These are phyloP conservation scores for Anastrepha obliqua DNA, from an alignment of 1,140 invertebrate species.

Conservation along the genomic window DNA sequence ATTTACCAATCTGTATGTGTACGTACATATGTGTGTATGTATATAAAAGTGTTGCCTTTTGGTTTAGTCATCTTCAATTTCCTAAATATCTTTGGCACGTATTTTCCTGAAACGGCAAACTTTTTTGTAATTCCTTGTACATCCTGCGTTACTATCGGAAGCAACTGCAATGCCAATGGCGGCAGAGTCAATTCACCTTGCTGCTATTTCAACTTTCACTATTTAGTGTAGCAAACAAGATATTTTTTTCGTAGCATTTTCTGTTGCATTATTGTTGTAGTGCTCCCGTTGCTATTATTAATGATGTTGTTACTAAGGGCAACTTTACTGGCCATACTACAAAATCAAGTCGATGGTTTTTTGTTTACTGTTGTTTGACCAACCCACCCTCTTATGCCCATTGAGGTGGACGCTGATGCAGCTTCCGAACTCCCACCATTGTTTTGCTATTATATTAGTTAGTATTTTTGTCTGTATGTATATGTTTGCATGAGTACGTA, in stretches of 20 bases:
- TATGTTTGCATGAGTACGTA: too few species aligned
- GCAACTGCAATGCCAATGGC: not conserved
- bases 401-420: too few species aligned
- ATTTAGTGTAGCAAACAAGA: not conserved
- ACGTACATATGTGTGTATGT: not conserved
- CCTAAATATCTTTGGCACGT: not conserved
- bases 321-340: not conserved
- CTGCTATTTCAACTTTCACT: not conserved
- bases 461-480: too few species aligned
- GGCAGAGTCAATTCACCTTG: not conserved
- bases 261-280: not conserved
- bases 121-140: not conserved
- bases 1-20: not conserved
- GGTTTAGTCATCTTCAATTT: constrained; percentile 16
- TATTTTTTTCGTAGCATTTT: not conserved
- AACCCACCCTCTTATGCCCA: too few species aligned
- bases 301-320: not conserved
- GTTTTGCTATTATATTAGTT: too few species aligned
- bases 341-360: not conserved
- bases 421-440: too few species aligned
- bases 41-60: not conserved
- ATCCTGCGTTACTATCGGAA: not conserved
- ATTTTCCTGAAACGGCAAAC: not conserved
- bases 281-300: not conserved
- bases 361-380: too few species aligned